Evolutionary conservation across 1,140 invertebrate species (phyloP), one percentile per base, ranked within the genome.

Genomic region (Sitobion miscanthi): DNA sequence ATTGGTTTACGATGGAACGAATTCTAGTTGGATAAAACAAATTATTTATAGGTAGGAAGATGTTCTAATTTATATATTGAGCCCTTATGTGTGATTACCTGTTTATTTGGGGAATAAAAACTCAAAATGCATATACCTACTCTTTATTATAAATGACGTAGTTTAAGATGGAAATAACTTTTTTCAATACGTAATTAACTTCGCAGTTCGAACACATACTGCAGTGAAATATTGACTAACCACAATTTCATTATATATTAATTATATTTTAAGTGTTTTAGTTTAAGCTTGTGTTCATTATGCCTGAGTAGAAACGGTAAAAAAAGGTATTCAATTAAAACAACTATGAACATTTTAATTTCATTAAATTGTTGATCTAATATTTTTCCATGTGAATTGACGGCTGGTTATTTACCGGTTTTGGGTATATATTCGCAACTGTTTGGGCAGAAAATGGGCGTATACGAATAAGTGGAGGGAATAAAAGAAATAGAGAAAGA

Each of bases 351-450:
- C 57, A 62, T 30, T 62, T 62, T 62, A 62, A 30, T 62, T 2
- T 4, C 0, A 92, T 92, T 92, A 92, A 92, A 92, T 54, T 82
- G 77, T 57, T 35, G 45, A 92, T 52, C 30, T 9, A 42, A 92
- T 92, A 77, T 38, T 77, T 93, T 86, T n/a, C 47, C 49, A 42
- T 23, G 49, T 54, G 82, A 82, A 85, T 42, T 85, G 91, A 85
- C 38, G 49, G 47, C 25, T 35, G 52, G 82, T 93, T 86, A 93
- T 93, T 93, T 86, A 93, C 82, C 4, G 52, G 25, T 86, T 52
- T 82, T 11, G 30, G 45, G 30, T 91, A 45, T 90, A 47, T 77
- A 77, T 82, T 1, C 20, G 9, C 38, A 52, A 52, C 69, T 82
- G 7, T 92, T 54, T 42, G 47, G 35, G 47, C 86, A 83, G 14